phyloP scores from a whole-genome alignment of 1,140 invertebrate genomes.

The Drosophila busckii region DNA sequence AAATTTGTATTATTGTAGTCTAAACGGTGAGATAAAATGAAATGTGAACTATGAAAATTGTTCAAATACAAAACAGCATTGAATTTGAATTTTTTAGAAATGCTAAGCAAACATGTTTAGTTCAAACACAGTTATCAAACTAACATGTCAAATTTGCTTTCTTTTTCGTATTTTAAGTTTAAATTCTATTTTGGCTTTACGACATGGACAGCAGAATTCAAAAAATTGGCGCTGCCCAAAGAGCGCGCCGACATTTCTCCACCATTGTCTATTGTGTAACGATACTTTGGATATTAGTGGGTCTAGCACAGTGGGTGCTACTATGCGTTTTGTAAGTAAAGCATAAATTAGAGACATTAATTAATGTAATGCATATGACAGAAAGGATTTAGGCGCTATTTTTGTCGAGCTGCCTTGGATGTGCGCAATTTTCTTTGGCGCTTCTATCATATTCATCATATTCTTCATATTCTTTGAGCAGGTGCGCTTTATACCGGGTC shows the following conservation, averaged over 20 bases:
- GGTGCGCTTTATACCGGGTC: constrained; percentile 19
- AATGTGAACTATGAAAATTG: too few species aligned
- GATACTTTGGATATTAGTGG: constrained; percentile 33
- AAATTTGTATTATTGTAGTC: too few species aligned
- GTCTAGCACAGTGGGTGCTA: constrained; percentile 34
- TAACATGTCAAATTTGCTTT: too few species aligned
- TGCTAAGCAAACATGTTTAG: too few species aligned
- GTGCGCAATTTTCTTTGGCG: constrained; percentile 31
- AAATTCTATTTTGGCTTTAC: too few species aligned
- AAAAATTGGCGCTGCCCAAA: constrained; percentile 23
- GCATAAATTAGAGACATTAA: background rate
- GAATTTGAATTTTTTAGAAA: too few species aligned
- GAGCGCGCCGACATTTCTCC: constrained; percentile 45
- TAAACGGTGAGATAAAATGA: too few species aligned
- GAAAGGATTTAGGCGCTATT: background rate
- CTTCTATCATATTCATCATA: constrained; percentile 26
- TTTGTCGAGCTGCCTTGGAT: constrained; percentile 21
- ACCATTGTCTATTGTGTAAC: constrained; percentile 37
- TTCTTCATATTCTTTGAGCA: constrained; percentile 49
- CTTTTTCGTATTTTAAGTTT: too few species aligned
- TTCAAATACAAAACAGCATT: too few species aligned
- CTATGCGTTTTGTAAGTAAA: constrained; percentile 36
- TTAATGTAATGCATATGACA: background rate
- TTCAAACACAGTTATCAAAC: too few species aligned
- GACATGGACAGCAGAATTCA: constrained; percentile 38